Evolutionary conservation across 37 sponge, comb jelly and placozoan species (phyloP), one percentile per base, ranked within the genome.

Genomic region (Bolinopsis microptera): DNA sequence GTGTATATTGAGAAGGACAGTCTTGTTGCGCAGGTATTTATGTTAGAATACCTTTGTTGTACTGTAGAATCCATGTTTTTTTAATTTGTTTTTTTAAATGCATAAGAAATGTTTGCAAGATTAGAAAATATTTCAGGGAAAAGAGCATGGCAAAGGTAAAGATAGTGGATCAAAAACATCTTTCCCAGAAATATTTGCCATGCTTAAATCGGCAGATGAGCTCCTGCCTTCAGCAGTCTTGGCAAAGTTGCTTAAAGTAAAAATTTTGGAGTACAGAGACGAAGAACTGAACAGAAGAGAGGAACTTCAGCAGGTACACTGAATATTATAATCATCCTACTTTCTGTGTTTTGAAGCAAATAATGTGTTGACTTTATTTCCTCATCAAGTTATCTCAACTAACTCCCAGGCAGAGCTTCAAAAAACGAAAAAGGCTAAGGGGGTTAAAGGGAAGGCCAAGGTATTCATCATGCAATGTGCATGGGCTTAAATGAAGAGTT

Each of bases 191-290:
- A 22, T 86, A 16, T 86, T 39, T 40, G 30, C 90, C 3, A 39
- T 34, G 36, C 26, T 86, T 21, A 86, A 86, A 34, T 22, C 90
- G 23, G 61, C 3, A 24, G 90, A 86, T 41, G 90, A 86, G 18
- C 35, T 21, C 36, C 30, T 86, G 3, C 90, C 90, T 3, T 86
- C 90, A 25, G 0, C 90, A 13, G 30, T 26, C 27, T 30, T 86
- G 26, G 41, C 90, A 38, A 86, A 86, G 61, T 41, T 86, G 24
- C 90, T 86, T 30, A 86, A 86, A 40, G 61, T 86, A 1, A 86
- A 86, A 38, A 41, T 86, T 24, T 25, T 86, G 61, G 90, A 86
- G 26, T 38, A 86, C 90, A 13, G 90, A 26, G 90, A 86, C 3
- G 61, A 35, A 0, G 90, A 86, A 30, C 32, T 86, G 38, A n/a